Base-by-base conservation (phyloP, 2,888 invertebrate species). In the Eumacrocentrus americanus region DNA sequence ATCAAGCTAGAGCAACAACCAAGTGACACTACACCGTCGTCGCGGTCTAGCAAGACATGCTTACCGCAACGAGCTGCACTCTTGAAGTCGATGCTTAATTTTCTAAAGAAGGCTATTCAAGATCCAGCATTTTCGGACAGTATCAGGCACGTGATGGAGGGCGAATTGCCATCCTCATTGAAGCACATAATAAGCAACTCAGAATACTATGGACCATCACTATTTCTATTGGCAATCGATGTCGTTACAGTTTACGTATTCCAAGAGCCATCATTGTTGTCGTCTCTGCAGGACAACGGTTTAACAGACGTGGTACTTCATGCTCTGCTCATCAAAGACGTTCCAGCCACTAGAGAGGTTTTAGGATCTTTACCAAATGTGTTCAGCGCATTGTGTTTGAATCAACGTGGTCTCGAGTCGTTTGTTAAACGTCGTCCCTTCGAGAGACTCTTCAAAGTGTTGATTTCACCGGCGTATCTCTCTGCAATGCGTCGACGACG, bases 131-230 rank as follows among this genome's bases (percentile, higher is more conserved):
- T 92, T 77, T 87, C 91, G 0, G 92, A 92, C 72, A 90, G 89
- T 67, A 91, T 91, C 73, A 84, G 92, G 42, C 91, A 92, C 73
- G 87, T 94, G 22, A 94, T 94, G 93, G 93, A 94, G 78, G 92
- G 91, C 1, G 89, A 89, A 18, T 79, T 94, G 62, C 92, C 94
- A 0, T 85, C 86, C 46, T 91, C 92, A 0, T 78, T 94, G 63
- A 90, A 91, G 69, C 89, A 90, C 72, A 91, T 95, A 25, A 91
- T 95, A 64, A 91, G 92, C 67, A 94, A 94, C 82, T 91, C 92
- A 0, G 93, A 94, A 73, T 95, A 93, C 77, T 94, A 94, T 77
- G 94, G 94, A 0, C 90, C 93, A 9, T 92, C 92, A 0, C 80
- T 95, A 53, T 94, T 94, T 79, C 82, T 93, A 29, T 81, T 93